Percentiles rank a stretch among this genome's conserved stretches.
These are phyloP conservation scores for Circaetus cinerascens DNA, from an alignment of 2,113 vertebrate species.

Conservation along the genomic window DNA sequence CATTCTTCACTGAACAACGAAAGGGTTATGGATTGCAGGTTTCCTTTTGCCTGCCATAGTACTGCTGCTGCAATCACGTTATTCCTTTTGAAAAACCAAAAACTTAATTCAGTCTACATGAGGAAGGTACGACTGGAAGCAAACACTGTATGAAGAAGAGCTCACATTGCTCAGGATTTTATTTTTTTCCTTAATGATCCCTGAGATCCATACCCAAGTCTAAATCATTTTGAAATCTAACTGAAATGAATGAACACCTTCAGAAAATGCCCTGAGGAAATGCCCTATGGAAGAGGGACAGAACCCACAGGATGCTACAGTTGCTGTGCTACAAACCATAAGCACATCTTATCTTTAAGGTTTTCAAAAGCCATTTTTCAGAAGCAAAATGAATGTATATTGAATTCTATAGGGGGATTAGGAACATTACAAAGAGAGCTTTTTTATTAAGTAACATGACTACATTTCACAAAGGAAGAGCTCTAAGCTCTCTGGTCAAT, in stretches of 20 bases:
- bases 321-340: not conserved
- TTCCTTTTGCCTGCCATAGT: not conserved
- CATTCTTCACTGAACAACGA: accelerated
- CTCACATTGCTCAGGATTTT: not conserved
- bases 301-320: not conserved
- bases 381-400: not conserved
- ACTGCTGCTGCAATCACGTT: not conserved
- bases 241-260: not conserved
- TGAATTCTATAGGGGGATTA: not conserved
- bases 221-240: not conserved
- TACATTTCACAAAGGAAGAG: not conserved
- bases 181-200: not conserved
- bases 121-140: not conserved
- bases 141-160: not conserved
- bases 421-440: not conserved
- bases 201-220: too few relatives aligned
- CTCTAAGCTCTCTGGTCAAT: not conserved
- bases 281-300: not conserved
- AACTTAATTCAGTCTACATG: not conserved
- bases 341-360: not conserved
- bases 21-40: not conserved
- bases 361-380: not conserved
- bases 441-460: not conserved
- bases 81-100: not conserved
- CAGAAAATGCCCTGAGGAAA: not conserved